Conservation (phyloP, 2,888 invertebrate genomes). For the Coelinius sp. region DNA sequence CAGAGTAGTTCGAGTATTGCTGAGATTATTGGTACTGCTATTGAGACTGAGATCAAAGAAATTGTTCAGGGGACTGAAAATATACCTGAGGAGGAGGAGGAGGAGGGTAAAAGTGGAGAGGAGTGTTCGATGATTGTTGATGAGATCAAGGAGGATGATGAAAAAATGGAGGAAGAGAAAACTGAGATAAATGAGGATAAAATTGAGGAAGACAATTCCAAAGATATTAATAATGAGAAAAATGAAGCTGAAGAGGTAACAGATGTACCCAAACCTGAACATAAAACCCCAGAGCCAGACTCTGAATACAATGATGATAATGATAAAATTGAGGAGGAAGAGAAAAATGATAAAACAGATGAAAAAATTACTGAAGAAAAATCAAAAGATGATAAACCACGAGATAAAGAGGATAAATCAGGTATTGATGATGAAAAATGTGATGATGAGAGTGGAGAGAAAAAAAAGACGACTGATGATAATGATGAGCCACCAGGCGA, state of each 20-base stretch:
- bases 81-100: constrained; percentile 24
- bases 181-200: constrained; percentile 49
- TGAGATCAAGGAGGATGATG: constrained; percentile 51
- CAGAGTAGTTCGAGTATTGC: constrained; percentile 73
- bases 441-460: not conserved
- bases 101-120: constrained; percentile 26
- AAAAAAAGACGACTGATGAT: not conserved
- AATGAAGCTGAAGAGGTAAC: too few relatives aligned
- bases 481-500: not conserved
- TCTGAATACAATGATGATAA: too few relatives aligned
- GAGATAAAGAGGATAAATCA: constrained; percentile 21
- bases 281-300: too few relatives aligned
- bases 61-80: constrained; percentile 51
- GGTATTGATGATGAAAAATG: not conserved
- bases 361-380: constrained; percentile 32
- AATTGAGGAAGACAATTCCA: too few relatives aligned
- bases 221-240: constrained; percentile 40
- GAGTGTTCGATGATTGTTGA: too few relatives aligned
- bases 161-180: constrained; percentile 40
- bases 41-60: constrained; percentile 48
- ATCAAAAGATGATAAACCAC: constrained; percentile 39
- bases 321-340: constrained; percentile 17
- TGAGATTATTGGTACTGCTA: constrained; percentile 71
- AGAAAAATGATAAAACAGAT: constrained; percentile 26
- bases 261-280: too few relatives aligned